phyloP scores from a whole-genome alignment of 2,797 vertebrate species.

The Pseudotriccus pelzelni region DNA sequence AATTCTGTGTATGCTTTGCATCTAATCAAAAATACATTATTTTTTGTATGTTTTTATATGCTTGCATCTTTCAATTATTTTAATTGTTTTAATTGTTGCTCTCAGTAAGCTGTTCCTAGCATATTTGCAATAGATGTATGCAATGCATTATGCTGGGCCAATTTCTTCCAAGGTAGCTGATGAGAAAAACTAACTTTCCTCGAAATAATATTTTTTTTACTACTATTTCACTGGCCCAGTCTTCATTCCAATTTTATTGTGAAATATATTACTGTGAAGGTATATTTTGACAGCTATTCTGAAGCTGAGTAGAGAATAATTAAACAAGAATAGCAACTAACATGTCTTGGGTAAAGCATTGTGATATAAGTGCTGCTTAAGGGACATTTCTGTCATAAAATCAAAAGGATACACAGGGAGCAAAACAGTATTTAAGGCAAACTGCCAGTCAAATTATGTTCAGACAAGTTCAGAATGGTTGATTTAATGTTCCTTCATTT shows the following conservation, averaged over 20 bases:
- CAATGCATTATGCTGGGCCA: not conserved
- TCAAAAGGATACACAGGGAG: not conserved
- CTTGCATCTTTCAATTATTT: not conserved
- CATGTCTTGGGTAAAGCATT: not conserved
- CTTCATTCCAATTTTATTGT: not conserved
- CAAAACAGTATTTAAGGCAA: not conserved
- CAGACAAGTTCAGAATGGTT: not conserved
- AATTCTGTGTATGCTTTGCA: not conserved
- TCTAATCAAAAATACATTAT: not conserved
- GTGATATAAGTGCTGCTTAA: not conserved
- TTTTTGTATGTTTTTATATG: not conserved
- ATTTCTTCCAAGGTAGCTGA: constrained; percentile 13
- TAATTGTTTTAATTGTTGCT: not conserved
- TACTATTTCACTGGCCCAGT: not conserved
- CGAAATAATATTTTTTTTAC: not conserved
- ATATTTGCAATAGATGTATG: not conserved
- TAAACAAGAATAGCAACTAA: constrained; percentile 55
- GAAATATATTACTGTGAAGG: not conserved
- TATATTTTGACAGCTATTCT: constrained; percentile 24
- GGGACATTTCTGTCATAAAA: constrained; percentile 28
- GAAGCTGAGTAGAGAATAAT: constrained; percentile 42
- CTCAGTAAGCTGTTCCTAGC: not conserved
- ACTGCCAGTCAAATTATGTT: not conserved
- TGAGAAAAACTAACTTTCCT: not conserved
- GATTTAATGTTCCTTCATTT: not conserved